Evolutionary conservation across 2,113 vertebrate genomes (phyloP), one percentile per base, ranked within the genome.

Genomic region (Taurulus bubalis): DNA sequence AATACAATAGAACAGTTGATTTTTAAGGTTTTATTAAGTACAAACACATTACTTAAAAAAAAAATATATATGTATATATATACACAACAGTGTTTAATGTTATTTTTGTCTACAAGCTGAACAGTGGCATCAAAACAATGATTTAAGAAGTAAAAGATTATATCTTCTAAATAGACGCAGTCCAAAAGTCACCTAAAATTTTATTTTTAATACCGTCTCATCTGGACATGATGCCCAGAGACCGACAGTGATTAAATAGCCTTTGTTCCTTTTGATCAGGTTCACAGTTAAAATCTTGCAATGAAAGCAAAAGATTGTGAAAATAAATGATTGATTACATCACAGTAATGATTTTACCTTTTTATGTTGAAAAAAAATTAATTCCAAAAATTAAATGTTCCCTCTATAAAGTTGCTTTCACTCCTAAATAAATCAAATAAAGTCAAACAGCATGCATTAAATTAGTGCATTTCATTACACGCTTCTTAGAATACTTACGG

Each of bases 121-220:
- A 40, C 38, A 76, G 22, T 30, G 26, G 67, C 18, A 2, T 11
- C 32, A 62, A 45, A 40, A 22, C 47, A 47, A 58, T 45, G 1
- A 69, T 47, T 5, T 20, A 28, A 75, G 69, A 84, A 69, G 75
- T 84, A 84, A 71, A 65, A 36, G 12, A 79, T 60, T 3, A 80
- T 12, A 79, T 15, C 28, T 49, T 32, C 51, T 12, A 6, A 22
- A 51, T 18, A 18, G 2, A 59, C 36, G 6, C 15, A 47, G 36
- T 20, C 6, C 2, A 49, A 18, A 73, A 42, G 12, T 62, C 36
- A 22, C 0, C 10, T 49, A 53, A 6, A 10, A 47, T 30, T 12
- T 0, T 0, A 67, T 55, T 69, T n/a, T 65, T 16, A 36, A 45
- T 36, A 36, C 9, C 49, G 66, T 36, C 8, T 2, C 24, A 11